Conservation (phyloP, 1,140 invertebrate genomes). For the Stegodyphus dumicola region DNA sequence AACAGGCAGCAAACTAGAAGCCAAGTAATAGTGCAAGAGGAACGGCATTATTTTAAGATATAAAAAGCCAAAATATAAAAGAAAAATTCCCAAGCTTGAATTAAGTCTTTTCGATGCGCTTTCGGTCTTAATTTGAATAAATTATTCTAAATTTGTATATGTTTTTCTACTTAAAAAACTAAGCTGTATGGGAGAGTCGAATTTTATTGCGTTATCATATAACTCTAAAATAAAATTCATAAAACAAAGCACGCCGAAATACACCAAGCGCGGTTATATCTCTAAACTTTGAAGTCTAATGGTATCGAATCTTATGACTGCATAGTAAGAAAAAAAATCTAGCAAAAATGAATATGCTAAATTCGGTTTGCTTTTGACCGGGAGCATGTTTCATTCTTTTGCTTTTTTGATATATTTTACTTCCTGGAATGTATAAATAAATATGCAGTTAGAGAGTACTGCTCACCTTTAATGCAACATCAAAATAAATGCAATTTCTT, state of each 20-base stretch:
- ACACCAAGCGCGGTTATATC: constrained; percentile 9
- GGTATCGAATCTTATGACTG: constrained; percentile 6
- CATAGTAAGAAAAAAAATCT: not conserved
- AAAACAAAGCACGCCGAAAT: constrained; percentile 18
- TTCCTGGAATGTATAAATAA: constrained; percentile 33
- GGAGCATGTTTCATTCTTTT: constrained; percentile 14
- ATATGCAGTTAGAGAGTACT: constrained; percentile 14
- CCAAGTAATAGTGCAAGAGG: too few species aligned
- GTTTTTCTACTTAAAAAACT: constrained; percentile 11
- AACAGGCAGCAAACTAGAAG: too few species aligned
- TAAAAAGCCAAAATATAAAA: too few species aligned
- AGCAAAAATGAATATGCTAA: constrained; percentile 15
- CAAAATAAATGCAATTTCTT: constrained; percentile 18
- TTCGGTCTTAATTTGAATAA: constrained; percentile 49
- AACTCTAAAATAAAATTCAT: constrained; percentile 37
- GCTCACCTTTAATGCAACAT: not conserved
- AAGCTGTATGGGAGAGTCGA: not conserved
- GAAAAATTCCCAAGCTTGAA: not conserved
- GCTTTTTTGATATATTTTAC: constrained; percentile 26
- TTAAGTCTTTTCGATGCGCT: constrained; percentile 37
- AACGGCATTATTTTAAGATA: too few species aligned
- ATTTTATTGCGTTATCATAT: constrained; percentile 52
- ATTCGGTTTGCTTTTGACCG: constrained; percentile 21
- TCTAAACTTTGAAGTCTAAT: constrained; percentile 33
- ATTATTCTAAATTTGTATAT: constrained; percentile 41